phyloP scores from a whole-genome alignment of 2,797 vertebrate species.

The Notamacropus eugenii region DNA sequence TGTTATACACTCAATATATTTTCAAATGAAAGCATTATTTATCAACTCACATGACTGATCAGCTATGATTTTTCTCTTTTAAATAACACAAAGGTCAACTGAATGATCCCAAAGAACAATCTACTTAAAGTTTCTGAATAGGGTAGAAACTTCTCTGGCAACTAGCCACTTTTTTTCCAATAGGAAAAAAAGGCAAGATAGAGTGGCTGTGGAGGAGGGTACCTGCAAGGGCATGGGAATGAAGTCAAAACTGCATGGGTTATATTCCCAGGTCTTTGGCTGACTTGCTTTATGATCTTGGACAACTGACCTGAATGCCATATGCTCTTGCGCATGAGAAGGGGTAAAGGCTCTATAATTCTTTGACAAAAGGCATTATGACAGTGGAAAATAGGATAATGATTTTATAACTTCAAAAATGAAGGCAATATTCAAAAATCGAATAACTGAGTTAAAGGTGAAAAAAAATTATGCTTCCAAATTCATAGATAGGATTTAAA shows the following conservation, averaged over 20 bases:
- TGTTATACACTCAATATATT: background rate
- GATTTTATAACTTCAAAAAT: background rate
- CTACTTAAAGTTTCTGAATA: background rate
- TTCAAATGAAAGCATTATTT: background rate
- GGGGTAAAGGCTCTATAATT: background rate
- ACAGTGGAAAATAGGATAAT: background rate
- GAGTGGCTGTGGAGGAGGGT: background rate
- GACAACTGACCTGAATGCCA: background rate
- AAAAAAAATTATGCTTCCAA: background rate
- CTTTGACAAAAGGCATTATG: background rate
- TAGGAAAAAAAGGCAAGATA: background rate
- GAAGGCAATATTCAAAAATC: background rate
- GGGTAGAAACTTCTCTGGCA: background rate
- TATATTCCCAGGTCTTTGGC: background rate
- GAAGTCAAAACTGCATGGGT: background rate
- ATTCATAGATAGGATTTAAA: background rate
- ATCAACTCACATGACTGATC: background rate
- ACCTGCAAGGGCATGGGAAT: background rate
- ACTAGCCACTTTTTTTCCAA: background rate
- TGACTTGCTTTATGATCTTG: background rate
- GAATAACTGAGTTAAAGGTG: background rate
- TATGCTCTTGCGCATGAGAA: background rate
- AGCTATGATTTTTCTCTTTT: background rate
- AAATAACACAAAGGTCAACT: background rate
- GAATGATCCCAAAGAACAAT: conserved; percentile 6